Conservation (phyloP, 2,888 invertebrate species). For the Nephrotoma flavescens region DNA sequence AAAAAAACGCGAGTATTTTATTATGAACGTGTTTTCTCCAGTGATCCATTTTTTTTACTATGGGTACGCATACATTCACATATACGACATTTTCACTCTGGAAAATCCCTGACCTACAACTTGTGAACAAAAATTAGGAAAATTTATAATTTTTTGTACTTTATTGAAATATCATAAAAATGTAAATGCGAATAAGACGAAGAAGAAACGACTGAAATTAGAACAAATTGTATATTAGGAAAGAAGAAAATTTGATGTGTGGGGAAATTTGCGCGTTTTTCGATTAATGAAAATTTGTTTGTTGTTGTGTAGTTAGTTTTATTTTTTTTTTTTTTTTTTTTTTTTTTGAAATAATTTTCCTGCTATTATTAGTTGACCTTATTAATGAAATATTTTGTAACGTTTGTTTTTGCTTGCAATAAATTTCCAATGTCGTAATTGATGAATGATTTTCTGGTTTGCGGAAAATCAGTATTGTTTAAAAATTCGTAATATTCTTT, state of each 20-base stretch:
- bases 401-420: not conserved
- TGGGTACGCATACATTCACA: not conserved
- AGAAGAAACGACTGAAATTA: not conserved
- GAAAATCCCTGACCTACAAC: not conserved
- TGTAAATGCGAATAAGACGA: not conserved
- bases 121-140: not conserved
- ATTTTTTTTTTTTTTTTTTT: not conserved
- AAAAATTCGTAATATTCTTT: too few relatives aligned
- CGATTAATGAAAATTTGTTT: not conserved
- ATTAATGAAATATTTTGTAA: not conserved
- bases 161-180: not conserved
- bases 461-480: not conserved
- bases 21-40: not conserved
- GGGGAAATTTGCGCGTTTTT: not conserved
- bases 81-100: not conserved
- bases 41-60: not conserved
- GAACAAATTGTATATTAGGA: not conserved
- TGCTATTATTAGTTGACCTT: not conserved
- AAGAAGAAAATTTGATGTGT: not conserved
- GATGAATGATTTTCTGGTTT: not conserved
- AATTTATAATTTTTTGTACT: not conserved
- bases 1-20: not conserved
- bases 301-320: not conserved
- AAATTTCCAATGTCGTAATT: not conserved
- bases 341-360: not conserved